Conservation (phyloP, 2,888 invertebrate genomes). For the Congeria kusceri region DNA sequence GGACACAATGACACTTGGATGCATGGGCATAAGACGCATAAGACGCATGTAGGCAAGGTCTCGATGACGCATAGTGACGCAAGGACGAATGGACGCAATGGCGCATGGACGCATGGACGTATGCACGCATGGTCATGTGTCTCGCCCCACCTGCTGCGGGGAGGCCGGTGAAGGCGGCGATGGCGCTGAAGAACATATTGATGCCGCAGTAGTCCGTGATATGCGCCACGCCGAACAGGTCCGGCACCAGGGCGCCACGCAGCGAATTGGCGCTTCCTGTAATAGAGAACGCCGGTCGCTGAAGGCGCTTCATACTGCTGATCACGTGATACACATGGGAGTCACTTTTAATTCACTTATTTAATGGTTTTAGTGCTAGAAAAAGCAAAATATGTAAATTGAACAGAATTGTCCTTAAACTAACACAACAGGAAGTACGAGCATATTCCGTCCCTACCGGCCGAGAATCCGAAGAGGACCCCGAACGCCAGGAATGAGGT, state of each 20-base stretch:
- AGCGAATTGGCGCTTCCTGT: conserved; percentile 45
- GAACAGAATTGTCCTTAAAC: no score
- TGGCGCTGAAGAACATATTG: conserved; percentile 34
- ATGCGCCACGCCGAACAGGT: conserved; percentile 43
- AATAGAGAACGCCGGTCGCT: neutral
- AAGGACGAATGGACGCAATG: no score
- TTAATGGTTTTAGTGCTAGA: no score
- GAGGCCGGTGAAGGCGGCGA: conserved; percentile 42
- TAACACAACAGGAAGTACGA: neutral
- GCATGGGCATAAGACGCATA: no score
- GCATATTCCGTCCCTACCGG: conserved; percentile 43
- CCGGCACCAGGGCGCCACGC: conserved; percentile 36
- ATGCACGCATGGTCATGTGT: neutral
- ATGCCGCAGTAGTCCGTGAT: conserved; percentile 43
- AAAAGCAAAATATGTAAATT: no score
- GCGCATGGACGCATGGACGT: no score
- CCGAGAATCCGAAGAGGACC: conserved; percentile 37
- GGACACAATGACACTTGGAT: no score
- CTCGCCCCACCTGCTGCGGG: conserved; percentile 30
- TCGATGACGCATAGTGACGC: no score
- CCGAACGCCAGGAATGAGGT: conserved; percentile 33
- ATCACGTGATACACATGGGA: no score
- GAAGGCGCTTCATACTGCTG: no score
- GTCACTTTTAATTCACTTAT: no score
- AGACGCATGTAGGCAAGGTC: no score